Percentiles rank a stretch among this genome's conserved stretches.
Conservation (phyloP, 1,140 invertebrate genomes). For the Lordiphosa stackelbergi region DNA sequence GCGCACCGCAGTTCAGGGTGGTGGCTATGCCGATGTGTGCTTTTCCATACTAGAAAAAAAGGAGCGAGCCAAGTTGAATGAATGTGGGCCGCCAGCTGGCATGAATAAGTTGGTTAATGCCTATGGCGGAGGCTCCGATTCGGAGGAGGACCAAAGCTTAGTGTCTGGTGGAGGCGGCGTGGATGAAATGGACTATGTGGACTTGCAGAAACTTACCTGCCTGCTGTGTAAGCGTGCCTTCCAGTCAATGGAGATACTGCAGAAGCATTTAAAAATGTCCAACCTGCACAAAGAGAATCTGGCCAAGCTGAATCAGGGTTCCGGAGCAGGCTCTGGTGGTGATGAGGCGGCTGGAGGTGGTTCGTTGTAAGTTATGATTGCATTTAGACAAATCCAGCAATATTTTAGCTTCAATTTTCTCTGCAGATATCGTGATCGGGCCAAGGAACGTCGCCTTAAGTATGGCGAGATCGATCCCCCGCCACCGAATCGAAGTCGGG, state of each 20-base stretch:
- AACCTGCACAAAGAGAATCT: conserved; percentile 97
- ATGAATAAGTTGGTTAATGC: conserved; percentile 83
- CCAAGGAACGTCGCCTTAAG: conserved; percentile 95
- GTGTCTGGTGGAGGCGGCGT: conserved; percentile 77
- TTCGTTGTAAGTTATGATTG: conserved; percentile 34
- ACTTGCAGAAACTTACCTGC: conserved; percentile 94
- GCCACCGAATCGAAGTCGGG: conserved; percentile 84
- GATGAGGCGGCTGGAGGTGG: conserved; percentile 30
- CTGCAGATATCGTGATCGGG: conserved; percentile 91
- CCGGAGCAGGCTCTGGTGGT: background rate
- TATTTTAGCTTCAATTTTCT: background rate
- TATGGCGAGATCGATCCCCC: conserved; percentile 92
- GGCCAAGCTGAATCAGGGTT: conserved; percentile 62
- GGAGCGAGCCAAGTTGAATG: conserved; percentile 53
- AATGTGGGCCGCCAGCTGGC: conserved; percentile 68
- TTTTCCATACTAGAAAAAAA: conserved; percentile 90
- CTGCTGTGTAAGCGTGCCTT: conserved; percentile 97
- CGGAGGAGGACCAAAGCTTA: conserved; percentile 64
- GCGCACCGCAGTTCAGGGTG: conserved; percentile 68
- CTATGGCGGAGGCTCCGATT: conserved; percentile 81
- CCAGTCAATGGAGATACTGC: conserved; percentile 90
- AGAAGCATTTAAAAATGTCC: conserved; percentile 95
- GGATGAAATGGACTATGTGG: conserved; percentile 83
- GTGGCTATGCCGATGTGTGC: conserved; percentile 89
- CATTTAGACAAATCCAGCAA: background rate